A percentile compares a stretch with the other conserved stretches of the same genome.
phyloP scores from a whole-genome alignment of 1,140 invertebrate genomes.

The Eriosoma lanigerum region DNA sequence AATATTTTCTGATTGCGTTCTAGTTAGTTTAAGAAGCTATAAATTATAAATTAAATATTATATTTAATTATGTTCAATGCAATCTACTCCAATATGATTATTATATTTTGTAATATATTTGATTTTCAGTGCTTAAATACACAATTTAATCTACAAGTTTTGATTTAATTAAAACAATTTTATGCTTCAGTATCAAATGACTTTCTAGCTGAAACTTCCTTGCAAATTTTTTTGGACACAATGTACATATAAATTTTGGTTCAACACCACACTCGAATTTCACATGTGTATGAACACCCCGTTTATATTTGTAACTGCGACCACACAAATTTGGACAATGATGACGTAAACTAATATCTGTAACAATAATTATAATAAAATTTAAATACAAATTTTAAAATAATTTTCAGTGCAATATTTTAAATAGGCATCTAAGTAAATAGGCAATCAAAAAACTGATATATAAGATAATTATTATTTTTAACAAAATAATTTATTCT shows the following conservation, averaged over 20 bases:
- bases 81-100: too few species aligned
- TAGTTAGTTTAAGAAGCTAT: too few species aligned
- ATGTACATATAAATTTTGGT: slow-evolving; percentile 60
- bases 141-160: neutral
- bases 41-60: too few species aligned
- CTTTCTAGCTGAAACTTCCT: slow-evolving; percentile 29
- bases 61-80: too few species aligned
- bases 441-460: neutral
- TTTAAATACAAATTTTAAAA: neutral
- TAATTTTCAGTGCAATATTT: neutral
- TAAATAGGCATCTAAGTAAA: neutral
- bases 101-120: too few species aligned
- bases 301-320: slow-evolving; percentile 55
- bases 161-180: slow-evolving; percentile 14
- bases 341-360: slow-evolving; percentile 13
- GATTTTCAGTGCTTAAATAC: too few species aligned
- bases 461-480: neutral
- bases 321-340: slow-evolving; percentile 52
- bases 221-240: slow-evolving; percentile 56
- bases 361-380: slow-evolving; percentile 17
- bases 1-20: too few species aligned
- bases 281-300: slow-evolving; percentile 58
- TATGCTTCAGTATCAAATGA: slow-evolving; percentile 41
- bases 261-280: slow-evolving; percentile 63
- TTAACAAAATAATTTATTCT: too few species aligned